Evolutionary conservation across 2,113 vertebrate species (phyloP), one percentile per base, ranked within the genome.

Genomic region (Camelus dromedarius): DNA sequence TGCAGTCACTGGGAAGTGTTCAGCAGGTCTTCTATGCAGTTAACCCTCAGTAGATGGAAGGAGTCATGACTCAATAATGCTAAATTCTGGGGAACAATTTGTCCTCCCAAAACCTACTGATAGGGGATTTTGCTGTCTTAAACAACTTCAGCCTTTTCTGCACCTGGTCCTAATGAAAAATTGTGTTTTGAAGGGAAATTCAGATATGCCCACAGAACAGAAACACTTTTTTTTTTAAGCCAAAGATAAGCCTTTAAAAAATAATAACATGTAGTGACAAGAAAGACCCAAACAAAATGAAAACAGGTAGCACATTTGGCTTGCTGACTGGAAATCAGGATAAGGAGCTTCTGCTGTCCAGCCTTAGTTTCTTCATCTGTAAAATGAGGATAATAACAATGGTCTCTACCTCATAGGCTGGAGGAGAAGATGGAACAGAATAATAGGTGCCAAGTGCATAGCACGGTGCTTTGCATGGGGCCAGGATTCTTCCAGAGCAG

Each of bases 201-300:
- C 50, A 83, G 52, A 69, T n/a, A 66, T 60, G 48, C 38, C 69
- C 5, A 54, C 13, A 19, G 48, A 66, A 80, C 56, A 83, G 60
- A 75, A 86, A 64, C 58, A 5, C 24, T 30, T 66, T 42, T 52
- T 88, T 80, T 56, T 38, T 60, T 35, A 15, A 81, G 58, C 56
- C 60, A 42, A 60, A 93, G 46, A 13, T 81, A 80, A 60, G 28
- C 72, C 54, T 94, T 95, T 89, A 81, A 30, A 52, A 89, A 82
- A 83, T 60, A 75, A 62, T 32, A 18, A 80, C 24, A 88, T 24
- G 4, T 16, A 28, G 60, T 30, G 18, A 56, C 3, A n/a, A 75
- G 75, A 83, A 52, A 79, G 62, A 35, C 42, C 46, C 69, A n/a
- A 15, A 35, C 0, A 3, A 52, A 83, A 79, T 26, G 62, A 38